These are phyloP conservation scores for Apamea sordens DNA, from an alignment of 2,888 invertebrate genomes.

Conservation along the genomic window DNA sequence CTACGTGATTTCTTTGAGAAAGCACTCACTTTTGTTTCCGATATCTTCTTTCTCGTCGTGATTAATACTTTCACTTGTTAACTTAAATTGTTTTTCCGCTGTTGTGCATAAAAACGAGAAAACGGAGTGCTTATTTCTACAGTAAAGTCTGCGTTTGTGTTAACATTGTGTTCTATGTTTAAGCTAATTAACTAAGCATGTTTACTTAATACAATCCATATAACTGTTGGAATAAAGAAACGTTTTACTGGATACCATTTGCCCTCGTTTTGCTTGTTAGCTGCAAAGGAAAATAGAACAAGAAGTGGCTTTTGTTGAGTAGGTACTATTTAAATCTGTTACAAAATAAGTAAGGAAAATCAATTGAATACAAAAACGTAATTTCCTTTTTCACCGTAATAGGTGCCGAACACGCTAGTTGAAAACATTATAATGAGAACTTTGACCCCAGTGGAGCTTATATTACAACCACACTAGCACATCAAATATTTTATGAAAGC, in stretches of 20 bases:
- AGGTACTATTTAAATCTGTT: conserved; percentile 12
- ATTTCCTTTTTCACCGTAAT: conserved; percentile 41
- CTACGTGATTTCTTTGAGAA: conserved; percentile 85
- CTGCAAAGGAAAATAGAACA: conserved; percentile 28
- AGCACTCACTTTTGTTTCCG: conserved; percentile 79
- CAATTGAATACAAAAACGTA: conserved; percentile 45
- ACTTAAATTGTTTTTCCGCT: conserved; percentile 76
- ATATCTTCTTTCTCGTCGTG: conserved; percentile 79
- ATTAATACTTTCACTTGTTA: conserved; percentile 82
- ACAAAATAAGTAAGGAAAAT: conserved; percentile 37
- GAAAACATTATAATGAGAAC: conserved; percentile 37
- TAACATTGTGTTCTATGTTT: conserved; percentile 59
- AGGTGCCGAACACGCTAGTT: conserved; percentile 29
- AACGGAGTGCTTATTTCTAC: conserved; percentile 61
- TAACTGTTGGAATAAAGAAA: conserved; percentile 25
- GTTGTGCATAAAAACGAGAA: conserved; percentile 66
- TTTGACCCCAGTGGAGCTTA: conserved; percentile 23
- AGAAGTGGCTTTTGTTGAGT: not conserved
- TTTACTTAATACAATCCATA: conserved; percentile 54
- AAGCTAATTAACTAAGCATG: conserved; percentile 65
- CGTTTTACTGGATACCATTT: conserved; percentile 31
- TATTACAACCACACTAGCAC: not conserved
- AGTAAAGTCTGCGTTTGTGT: conserved; percentile 49
- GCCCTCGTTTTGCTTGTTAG: conserved; percentile 20
- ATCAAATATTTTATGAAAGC: conserved; percentile 28